Conservation (phyloP, 2,113 vertebrate species). For the Aramus guarauna region DNA sequence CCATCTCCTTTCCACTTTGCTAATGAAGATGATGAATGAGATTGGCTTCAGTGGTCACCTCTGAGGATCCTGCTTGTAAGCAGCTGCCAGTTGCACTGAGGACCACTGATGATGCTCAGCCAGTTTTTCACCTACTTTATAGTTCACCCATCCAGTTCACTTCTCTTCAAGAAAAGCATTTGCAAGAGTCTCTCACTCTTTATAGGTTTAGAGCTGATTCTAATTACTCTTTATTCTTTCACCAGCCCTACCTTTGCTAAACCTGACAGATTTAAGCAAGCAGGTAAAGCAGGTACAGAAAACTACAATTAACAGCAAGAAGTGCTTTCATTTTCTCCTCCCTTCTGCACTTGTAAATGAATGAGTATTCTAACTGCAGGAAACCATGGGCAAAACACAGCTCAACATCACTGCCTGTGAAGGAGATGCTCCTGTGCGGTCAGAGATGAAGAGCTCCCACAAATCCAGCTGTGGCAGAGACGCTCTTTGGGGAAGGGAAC, state of each 20-base stretch:
- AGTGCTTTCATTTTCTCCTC: neutral
- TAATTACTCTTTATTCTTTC: neutral
- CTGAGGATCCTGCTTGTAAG: neutral
- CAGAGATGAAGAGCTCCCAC: neutral
- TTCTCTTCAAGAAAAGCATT: neutral
- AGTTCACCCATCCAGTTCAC: neutral
- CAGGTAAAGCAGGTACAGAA: neutral
- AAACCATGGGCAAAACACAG: neutral
- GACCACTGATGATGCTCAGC: neutral
- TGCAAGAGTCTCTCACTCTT: neutral
- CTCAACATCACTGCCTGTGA: neutral
- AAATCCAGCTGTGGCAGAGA: neutral
- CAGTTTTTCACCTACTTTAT: neutral
- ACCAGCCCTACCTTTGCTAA: neutral
- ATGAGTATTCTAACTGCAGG: neutral
- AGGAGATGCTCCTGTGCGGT: neutral
- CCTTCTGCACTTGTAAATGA: neutral
- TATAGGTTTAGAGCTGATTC: neutral
- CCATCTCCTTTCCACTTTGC: neutral
- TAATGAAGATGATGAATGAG: neutral
- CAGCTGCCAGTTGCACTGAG: rapidly evolving
- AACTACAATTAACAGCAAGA: neutral
- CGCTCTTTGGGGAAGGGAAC: neutral
- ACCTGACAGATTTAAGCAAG: neutral
- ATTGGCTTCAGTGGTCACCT: neutral